Evolutionary conservation across 2,888 invertebrate genomes (phyloP).

Genomic region (Monopis laevigella): DNA sequence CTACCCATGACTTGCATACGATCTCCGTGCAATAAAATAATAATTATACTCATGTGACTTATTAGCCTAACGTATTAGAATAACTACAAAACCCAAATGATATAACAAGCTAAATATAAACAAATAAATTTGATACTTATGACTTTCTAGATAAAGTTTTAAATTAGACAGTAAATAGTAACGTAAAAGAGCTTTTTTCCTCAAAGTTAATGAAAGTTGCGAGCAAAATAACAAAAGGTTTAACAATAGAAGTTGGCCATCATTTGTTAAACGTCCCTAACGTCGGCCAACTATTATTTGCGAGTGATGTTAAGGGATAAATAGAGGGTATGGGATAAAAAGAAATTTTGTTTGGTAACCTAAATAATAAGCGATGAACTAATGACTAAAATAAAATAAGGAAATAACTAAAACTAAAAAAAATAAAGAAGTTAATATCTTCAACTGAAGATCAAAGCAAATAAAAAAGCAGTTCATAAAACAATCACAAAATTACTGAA

Average conservation of each 20-base stretch:
- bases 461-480: conserved; percentile 30
- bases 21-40: conserved; percentile 57
- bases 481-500: conserved; percentile 44
- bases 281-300: conserved; percentile 60
- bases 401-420: no score
- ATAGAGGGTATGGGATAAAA: conserved; percentile 31
- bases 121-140: conserved; percentile 17
- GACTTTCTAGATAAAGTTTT: conserved; percentile 21
- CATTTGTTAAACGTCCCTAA: conserved; percentile 67
- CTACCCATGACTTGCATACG: conserved; percentile 53
- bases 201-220: conserved; percentile 29
- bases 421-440: neutral
- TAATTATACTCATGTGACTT: conserved; percentile 65
- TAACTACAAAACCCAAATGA: conserved; percentile 27
- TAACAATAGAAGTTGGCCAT: conserved; percentile 59
- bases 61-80: conserved; percentile 47
- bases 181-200: conserved; percentile 24
- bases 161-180: conserved; percentile 22
- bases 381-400: no score
- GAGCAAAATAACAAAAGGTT: conserved; percentile 57
- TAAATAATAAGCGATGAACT: conserved; percentile 2
- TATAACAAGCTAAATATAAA: conserved; percentile 24
- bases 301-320: conserved; percentile 49
- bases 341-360: conserved; percentile 33
- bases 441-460: no score